Evolutionary conservation across 2,888 invertebrate genomes (phyloP).

Genomic region (Machimus rusticus): DNA sequence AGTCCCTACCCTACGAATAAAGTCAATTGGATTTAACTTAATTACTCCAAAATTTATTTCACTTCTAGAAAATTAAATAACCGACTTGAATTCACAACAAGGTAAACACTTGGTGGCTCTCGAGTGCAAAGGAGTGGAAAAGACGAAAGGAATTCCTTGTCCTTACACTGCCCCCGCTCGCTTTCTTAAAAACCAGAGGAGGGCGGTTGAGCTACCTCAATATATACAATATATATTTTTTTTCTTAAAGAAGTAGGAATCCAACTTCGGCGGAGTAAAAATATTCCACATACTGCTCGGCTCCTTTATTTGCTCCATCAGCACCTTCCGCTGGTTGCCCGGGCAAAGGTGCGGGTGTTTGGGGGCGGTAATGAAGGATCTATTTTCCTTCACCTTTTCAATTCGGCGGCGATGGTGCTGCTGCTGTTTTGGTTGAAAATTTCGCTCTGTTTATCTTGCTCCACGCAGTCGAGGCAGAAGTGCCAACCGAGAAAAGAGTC

Average conservation of each 20-base stretch:
- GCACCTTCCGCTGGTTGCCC: not conserved
- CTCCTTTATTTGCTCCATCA: slow-evolving; percentile 31
- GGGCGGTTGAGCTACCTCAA: not conserved
- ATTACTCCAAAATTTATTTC: slow-evolving; percentile 47
- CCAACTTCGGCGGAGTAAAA: not conserved
- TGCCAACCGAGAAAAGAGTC: slow-evolving; percentile 38
- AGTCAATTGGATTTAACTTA: slow-evolving; percentile 48
- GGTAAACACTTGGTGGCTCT: slow-evolving; percentile 41
- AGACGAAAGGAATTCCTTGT: slow-evolving; percentile 17
- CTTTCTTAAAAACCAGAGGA: not conserved
- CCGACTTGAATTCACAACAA: slow-evolving; percentile 45
- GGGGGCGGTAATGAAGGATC: slow-evolving; percentile 19
- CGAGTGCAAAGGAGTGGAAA: not conserved
- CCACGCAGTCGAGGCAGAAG: slow-evolving; percentile 18
- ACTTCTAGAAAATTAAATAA: slow-evolving; percentile 47
- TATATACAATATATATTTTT: not conserved
- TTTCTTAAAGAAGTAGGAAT: not conserved
- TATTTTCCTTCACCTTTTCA: slow-evolving; percentile 32
- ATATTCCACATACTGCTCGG: slow-evolving; percentile 9
- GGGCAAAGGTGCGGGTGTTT: not conserved
- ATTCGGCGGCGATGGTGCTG: not conserved
- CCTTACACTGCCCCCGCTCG: not conserved
- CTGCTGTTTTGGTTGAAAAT: slow-evolving; percentile 16
- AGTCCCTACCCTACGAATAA: slow-evolving; percentile 32
- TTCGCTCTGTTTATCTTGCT: slow-evolving; percentile 16